A percentile compares a stretch with the other conserved stretches of the same genome.
Conservation (phyloP, 2,888 invertebrate species). For the Cryptops parisi region DNA sequence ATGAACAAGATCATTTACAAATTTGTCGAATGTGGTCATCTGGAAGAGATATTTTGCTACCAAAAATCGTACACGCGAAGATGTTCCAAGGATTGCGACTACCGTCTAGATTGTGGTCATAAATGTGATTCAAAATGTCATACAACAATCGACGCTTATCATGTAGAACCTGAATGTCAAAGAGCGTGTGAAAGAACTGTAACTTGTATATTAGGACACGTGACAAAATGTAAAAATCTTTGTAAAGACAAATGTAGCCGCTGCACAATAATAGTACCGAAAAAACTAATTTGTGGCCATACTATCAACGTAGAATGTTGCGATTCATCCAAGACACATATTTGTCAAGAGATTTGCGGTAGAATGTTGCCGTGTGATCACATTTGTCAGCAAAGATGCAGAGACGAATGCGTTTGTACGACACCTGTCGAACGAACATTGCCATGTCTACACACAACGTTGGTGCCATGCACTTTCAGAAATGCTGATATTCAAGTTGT, state of each 20-base stretch:
- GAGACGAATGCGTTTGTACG: not conserved
- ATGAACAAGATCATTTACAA: too few species aligned
- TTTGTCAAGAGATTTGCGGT: not conserved
- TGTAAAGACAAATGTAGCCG: not conserved
- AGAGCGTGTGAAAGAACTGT: not conserved
- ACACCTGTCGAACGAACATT: too few species aligned
- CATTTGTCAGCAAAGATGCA: not conserved
- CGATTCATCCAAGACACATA: not conserved
- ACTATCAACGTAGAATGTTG: not conserved
- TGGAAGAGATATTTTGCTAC: too few species aligned
- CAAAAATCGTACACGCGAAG: too few species aligned
- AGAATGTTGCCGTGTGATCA: not conserved
- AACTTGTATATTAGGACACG: not conserved
- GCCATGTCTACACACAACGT: too few species aligned
- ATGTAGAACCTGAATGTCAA: not conserved
- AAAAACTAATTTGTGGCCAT: not conserved
- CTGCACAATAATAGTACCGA: not conserved
- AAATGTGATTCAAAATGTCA: not conserved
- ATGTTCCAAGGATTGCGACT: too few species aligned
- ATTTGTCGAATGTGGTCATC: too few species aligned
- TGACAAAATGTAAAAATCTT: not conserved
- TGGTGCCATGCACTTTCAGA: too few species aligned
- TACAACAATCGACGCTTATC: not conserved
- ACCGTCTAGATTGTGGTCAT: not conserved
- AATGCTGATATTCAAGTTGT: too few species aligned